Evolutionary conservation across 2,888 invertebrate species (phyloP).

Genomic region (Heterodera filipjevi): DNA sequence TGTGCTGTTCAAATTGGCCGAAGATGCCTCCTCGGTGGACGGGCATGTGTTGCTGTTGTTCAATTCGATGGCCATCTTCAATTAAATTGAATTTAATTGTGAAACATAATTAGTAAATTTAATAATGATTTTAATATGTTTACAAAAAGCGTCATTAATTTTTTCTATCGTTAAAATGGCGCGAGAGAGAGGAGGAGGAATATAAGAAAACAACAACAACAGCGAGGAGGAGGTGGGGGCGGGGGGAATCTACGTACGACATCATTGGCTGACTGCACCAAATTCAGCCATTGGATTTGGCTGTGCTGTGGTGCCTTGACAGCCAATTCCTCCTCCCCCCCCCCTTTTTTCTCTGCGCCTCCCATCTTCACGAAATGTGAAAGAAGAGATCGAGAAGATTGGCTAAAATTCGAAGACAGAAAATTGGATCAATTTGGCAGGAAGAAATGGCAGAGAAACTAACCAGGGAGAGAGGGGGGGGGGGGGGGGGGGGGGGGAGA

Average conservation of each 20-base stretch:
- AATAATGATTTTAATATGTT: too few relatives aligned
- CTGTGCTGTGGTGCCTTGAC: neutral
- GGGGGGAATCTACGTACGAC: too few relatives aligned
- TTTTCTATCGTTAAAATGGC: neutral
- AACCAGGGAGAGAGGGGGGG: neutral
- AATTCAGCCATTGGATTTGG: neutral
- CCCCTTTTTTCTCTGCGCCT: neutral
- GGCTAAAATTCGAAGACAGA: conserved; percentile 24
- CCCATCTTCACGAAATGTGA: neutral
- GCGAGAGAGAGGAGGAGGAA: neutral
- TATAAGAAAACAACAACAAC: too few relatives aligned
- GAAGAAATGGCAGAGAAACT: conserved; percentile 3
- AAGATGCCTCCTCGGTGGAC: neutral
- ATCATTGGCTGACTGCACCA: neutral
- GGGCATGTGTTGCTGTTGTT: conserved; percentile 1
- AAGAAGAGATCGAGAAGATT: conserved; percentile 12
- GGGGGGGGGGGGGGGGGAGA: neutral
- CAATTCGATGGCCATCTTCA: conserved; percentile 8
- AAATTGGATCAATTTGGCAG: conserved; percentile 27
- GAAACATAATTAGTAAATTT: too few relatives aligned
- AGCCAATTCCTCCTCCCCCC: neutral
- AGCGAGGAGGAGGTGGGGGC: too few relatives aligned
- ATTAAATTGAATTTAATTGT: too few relatives aligned
- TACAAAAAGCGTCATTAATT: too few relatives aligned
- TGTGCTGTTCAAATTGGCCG: neutral